A percentile compares a stretch with the other conserved stretches of the same genome.
These are phyloP conservation scores for Caenorhabditis uteleia DNA, from an alignment of 2,888 invertebrate species.

Conservation along the genomic window DNA sequence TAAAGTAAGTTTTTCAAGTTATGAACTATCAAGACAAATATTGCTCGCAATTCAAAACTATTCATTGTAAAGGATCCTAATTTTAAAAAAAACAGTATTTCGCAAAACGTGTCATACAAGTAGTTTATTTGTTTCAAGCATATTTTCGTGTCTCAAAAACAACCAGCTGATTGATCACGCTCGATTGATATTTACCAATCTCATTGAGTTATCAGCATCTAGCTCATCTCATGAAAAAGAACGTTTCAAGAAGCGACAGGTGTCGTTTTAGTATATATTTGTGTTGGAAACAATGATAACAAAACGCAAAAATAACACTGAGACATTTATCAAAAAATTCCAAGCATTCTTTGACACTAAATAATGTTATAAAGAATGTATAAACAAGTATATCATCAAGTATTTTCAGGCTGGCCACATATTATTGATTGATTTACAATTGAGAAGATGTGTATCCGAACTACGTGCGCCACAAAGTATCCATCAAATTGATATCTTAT, in stretches of 20 bases:
- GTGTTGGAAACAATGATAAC: not conserved
- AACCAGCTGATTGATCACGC: too few species aligned
- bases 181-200: too few species aligned
- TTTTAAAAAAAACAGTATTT: too few species aligned
- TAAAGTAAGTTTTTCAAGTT: slow-evolving; percentile 25
- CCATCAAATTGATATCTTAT: slow-evolving; percentile 49
- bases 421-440: slow-evolving; percentile 47
- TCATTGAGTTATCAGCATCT: too few species aligned
- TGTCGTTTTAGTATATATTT: not conserved
- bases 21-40: not conserved
- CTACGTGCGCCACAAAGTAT: slow-evolving; percentile 53
- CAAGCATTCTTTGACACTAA: too few species aligned
- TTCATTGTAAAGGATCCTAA: too few species aligned
- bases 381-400: slow-evolving; percentile 3
- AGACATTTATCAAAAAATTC: slow-evolving; percentile 5
- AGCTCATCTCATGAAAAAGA: too few species aligned
- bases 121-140: too few species aligned
- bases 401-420: slow-evolving; percentile 51
- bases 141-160: too few species aligned
- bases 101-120: too few species aligned
- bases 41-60: slow-evolving; percentile 9
- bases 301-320: not conserved
- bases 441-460: slow-evolving; percentile 46
- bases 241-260: too few species aligned
- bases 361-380: slow-evolving; percentile 8